Base-by-base conservation (phyloP, 2,888 invertebrate genomes). In the Pachycephus smyrnensis region DNA sequence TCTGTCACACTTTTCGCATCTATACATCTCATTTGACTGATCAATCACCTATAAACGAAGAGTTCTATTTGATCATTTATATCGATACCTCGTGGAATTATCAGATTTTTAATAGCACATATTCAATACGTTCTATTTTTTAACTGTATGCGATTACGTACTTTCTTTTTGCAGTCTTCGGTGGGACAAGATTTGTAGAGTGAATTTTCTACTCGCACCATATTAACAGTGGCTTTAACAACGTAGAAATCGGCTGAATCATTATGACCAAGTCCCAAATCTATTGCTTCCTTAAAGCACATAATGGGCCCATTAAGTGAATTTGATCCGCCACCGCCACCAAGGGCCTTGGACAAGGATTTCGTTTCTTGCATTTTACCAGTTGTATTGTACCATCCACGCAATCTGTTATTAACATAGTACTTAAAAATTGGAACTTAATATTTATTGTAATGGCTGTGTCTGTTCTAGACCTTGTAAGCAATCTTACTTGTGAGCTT, bases 1-100 rank as follows among this genome's bases (percentile, higher is more conserved):
- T 77, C 94, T 93, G 87, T 95, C 95, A 91, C 99, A 99, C 92
- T 99, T 99, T 91, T 99, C 99, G 92, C 99, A 99, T 76, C 98
- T 94, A 92, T 95, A 99, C 89, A 95, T 93, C 0, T 97, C 97
- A 88, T 97, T 97, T 82, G 96, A 95, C 88, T 96, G 94, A 91
- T 99, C 98, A 12, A 97, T 93, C 0, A 99, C 93, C 92, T 92
- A 73, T n/a, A 85, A 81, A 73, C 35, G 4, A 71, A 40, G 35
- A 4, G 15, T 75, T 36, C 32, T 9, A 69, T 68, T 68, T 68
- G 15, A 76, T 33, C 76, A 40, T 12, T 6, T 69, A 30, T 12
- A 23, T 12, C 1, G 12, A 73, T 36, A 71, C n/a, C n/a, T 76
- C n/a, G 32, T 69, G 69, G 12, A 36, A 40, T n/a, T 69, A 81